Evolutionary conservation across 2,113 vertebrate species (phyloP), one percentile per base, ranked within the genome.

Genomic region (Sylvia atricapilla): DNA sequence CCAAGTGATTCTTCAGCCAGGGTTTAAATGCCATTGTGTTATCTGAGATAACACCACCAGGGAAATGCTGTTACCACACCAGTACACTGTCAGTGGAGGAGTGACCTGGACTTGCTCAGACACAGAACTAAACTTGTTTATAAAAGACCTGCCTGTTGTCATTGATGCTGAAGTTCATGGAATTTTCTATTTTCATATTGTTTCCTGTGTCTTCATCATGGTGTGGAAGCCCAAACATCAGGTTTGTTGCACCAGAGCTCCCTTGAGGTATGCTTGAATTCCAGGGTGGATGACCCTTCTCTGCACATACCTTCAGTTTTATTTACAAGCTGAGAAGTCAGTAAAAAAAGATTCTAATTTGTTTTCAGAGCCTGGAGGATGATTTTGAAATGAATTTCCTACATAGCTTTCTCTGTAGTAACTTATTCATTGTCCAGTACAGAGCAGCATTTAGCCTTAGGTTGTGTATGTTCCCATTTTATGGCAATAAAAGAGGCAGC

Each of bases 401-500:
- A 22, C 49, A 64, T 14, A 3, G 24, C 41, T 90, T 93, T 93
- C 90, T 92, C 79, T 67, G 41, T 37, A 77, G 60, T 84, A 90
- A 84, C 59, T 60, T 83, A 81, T 18, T 72, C 52, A 63, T 77
- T 70, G 94, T 90, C 88, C 85, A 60, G 58, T 8, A 15, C 88
- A 72, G 79, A 88, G 64, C 73, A 88, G 72, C 37, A 33, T 84
- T 92, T 96, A 86, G 63, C 92, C 75, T 90, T 78, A 81, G 90
- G 93, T 90, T 93, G 76, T 81, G 28, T 74, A 21, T 55, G 68
- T 92, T 95, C 83, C 85, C 25, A 8, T 94, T 95, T 92, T 77
- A 75, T 49, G 63, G 47, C 90, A 93, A 44, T 63, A 80, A 90
- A 73, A 93, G 64, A 78, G 67, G 53, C 60, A 85, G 88, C 68